Evolutionary conservation across 1,140 invertebrate genomes (phyloP).

Genomic region (Dinoponera quadriceps): DNA sequence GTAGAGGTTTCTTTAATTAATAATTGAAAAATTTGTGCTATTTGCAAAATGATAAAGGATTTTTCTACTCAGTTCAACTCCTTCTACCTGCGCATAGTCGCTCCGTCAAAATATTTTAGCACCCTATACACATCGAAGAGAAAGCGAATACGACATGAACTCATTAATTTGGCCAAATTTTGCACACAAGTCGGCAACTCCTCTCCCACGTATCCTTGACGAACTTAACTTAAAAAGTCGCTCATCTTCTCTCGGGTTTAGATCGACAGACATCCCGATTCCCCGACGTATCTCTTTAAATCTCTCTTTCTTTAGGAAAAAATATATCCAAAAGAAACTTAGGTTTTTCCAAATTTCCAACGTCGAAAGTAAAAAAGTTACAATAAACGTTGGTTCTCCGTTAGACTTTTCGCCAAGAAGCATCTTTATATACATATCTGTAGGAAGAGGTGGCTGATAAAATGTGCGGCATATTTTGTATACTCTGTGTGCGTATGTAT

Average conservation of each 20-base stretch:
- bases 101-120: too few relatives aligned
- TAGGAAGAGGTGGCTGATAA: background rate
- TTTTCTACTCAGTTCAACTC: too few relatives aligned
- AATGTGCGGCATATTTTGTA: background rate
- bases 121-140: background rate
- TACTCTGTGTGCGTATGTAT: background rate
- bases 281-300: too few relatives aligned
- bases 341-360: background rate
- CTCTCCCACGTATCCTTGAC: background rate
- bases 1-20: too few relatives aligned
- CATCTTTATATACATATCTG: background rate
- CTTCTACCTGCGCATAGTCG: too few relatives aligned
- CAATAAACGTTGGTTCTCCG: background rate
- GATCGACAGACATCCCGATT: background rate
- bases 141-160: conserved; percentile 18
- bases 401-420: background rate
- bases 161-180: conserved; percentile 23
- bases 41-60: too few relatives aligned
- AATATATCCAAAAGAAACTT: background rate
- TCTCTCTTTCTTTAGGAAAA: background rate
- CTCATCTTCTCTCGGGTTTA: background rate
- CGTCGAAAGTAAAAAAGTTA: background rate
- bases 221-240: background rate
- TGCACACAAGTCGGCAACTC: background rate
- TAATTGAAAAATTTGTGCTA: too few relatives aligned